phyloP scores from a whole-genome alignment of 2,888 invertebrate genomes.

The Coleophora deauratella region DNA sequence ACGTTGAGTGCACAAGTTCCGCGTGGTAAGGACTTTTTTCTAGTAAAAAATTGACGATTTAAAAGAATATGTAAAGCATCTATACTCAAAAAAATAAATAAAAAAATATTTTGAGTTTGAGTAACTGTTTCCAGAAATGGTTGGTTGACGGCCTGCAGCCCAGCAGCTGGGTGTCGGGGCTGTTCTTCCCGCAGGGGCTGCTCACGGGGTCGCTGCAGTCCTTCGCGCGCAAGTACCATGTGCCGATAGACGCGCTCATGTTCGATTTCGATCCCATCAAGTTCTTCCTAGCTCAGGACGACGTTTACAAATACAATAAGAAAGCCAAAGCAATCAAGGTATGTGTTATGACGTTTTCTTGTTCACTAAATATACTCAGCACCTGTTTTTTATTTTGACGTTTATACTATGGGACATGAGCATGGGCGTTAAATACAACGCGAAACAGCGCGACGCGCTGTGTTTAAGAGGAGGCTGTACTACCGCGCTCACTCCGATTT shows the following conservation, averaged over 20 bases:
- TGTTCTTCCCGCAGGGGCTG: slow-evolving; percentile 95
- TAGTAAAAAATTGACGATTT: no score
- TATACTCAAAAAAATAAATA: background rate
- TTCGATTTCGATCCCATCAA: slow-evolving; percentile 84
- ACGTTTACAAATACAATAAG: slow-evolving; percentile 66
- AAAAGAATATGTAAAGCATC: no score
- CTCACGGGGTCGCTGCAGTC: slow-evolving; percentile 93
- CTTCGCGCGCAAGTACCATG: slow-evolving; percentile 86
- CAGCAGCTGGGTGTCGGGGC: slow-evolving; percentile 94
- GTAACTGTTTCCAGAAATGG: slow-evolving; percentile 75
- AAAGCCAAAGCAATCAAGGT: slow-evolving; percentile 17
- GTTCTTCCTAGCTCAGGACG: slow-evolving; percentile 77
- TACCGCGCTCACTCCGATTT: no score
- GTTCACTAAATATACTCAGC: no score
- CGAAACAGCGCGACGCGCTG: no score
- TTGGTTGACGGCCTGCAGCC: slow-evolving; percentile 80
- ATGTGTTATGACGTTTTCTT: no score
- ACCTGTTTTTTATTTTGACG: no score
- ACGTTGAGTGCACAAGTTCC: no score
- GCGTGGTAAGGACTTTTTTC: no score
- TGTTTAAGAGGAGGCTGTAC: no score
- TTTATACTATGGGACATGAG: no score
- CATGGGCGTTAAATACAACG: no score
- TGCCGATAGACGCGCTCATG: slow-evolving; percentile 89
- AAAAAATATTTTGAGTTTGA: background rate